These are phyloP conservation scores for Gryon sp. DNA, from an alignment of 1,140 invertebrate genomes.

Conservation along the genomic window DNA sequence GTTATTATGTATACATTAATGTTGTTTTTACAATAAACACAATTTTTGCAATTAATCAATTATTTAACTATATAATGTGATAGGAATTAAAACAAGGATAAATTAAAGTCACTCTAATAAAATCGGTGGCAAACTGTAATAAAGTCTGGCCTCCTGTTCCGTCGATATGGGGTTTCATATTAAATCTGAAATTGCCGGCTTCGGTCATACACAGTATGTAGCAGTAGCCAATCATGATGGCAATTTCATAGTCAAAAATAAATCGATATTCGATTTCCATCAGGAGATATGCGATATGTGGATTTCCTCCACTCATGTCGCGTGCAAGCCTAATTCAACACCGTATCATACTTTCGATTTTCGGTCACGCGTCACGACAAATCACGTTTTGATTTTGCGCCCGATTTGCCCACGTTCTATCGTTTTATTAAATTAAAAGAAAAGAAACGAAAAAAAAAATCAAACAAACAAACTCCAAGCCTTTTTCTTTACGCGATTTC, in stretches of 20 bases:
- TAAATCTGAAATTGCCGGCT: slow-evolving; percentile 50
- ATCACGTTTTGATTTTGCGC: slow-evolving; percentile 30
- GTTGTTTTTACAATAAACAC: too few species aligned
- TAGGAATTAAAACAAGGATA: slow-evolving; percentile 3
- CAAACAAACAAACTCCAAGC: too few species aligned
- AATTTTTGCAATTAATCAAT: slow-evolving; percentile 24
- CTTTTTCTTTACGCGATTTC: slow-evolving; percentile 1
- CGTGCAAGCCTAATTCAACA: slow-evolving; percentile 45
- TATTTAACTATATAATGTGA: slow-evolving; percentile 13
- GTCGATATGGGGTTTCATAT: slow-evolving; percentile 48
- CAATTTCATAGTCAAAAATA: slow-evolving; percentile 58
- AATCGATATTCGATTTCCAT: slow-evolving; percentile 60
- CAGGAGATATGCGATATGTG: slow-evolving; percentile 32
- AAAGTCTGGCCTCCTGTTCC: slow-evolving; percentile 24
- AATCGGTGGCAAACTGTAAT: slow-evolving; percentile 45
- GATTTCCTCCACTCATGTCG: slow-evolving; percentile 17
- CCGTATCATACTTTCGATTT: slow-evolving; percentile 34
- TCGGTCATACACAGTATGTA: slow-evolving; percentile 21
- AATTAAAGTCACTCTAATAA: slow-evolving; percentile 44
- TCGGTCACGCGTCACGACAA: slow-evolving; percentile 27
- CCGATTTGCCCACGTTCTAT: slow-evolving; percentile 17
- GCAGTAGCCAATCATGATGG: slow-evolving; percentile 50
- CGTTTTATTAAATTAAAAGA: slow-evolving; percentile 42
- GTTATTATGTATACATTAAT: too few species aligned
- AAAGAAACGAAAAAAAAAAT: slow-evolving; percentile 18